These are phyloP conservation scores for Globodera rostochiensis DNA, from an alignment of 1,140 invertebrate species.

Conservation along the genomic window DNA sequence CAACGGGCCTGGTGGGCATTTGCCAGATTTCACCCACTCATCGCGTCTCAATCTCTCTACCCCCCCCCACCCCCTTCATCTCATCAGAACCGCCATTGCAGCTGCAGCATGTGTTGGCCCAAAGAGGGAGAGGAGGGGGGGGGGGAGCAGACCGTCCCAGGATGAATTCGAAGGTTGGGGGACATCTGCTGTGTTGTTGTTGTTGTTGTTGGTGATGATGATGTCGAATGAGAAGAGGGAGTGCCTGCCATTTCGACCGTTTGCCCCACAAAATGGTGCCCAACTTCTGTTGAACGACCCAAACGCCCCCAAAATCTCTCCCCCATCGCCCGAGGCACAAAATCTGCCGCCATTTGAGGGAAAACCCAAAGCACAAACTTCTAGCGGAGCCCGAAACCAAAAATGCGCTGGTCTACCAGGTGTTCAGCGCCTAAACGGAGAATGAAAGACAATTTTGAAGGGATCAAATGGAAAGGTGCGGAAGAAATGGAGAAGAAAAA, in stretches of 20 bases:
- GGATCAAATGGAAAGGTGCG: not conserved
- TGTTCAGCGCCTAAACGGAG: not conserved
- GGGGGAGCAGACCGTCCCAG: not conserved
- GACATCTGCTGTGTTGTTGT: slow-evolving; percentile 2
- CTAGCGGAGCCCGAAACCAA: not conserved
- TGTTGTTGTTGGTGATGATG: not conserved
- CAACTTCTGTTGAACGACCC: not conserved
- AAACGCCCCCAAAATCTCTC: not conserved
- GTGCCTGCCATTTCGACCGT: not conserved
- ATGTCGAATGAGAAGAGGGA: not conserved
- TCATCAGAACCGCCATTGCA: not conserved
- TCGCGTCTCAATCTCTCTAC: not conserved
- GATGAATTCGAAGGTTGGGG: not conserved
- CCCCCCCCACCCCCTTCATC: not conserved
- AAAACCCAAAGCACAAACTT: not conserved
- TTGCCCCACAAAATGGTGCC: not conserved
- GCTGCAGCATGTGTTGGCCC: slow-evolving; percentile 1
- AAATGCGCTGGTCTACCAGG: not conserved
- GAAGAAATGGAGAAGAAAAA: not conserved
- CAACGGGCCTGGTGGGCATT: not conserved
- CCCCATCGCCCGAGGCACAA: not conserved
- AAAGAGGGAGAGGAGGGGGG: not conserved
- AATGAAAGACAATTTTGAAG: not conserved
- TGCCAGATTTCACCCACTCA: not conserved
- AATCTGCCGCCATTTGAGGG: not conserved